A percentile compares a stretch with the other conserved stretches of the same genome.
phyloP scores from a whole-genome alignment of 2,797 vertebrate genomes.

The Sebastes melanostomus region DNA sequence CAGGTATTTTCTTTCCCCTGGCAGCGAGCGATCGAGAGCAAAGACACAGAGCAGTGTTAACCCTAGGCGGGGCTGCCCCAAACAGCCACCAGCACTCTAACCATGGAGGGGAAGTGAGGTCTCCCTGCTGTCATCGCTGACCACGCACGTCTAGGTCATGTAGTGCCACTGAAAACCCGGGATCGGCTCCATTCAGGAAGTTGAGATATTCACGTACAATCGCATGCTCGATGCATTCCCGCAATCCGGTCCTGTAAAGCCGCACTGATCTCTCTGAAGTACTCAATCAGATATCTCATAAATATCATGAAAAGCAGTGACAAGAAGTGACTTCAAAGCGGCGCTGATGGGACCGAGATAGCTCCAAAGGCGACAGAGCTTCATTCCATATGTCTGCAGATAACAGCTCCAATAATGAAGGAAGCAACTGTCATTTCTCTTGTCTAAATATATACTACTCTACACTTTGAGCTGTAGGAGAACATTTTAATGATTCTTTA shows the following conservation, averaged over 20 bases:
- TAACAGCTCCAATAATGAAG: constrained; percentile 41
- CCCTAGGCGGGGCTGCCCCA: constrained; percentile 62
- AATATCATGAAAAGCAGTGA: constrained; percentile 62
- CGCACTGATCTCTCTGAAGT: constrained; percentile 41
- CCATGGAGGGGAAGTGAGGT: constrained; percentile 58
- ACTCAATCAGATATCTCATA: constrained; percentile 50
- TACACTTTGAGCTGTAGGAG: background rate
- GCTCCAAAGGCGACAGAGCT: constrained; percentile 43
- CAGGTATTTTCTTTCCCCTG: constrained; percentile 85
- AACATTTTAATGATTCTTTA: background rate
- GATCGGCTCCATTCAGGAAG: constrained; percentile 17
- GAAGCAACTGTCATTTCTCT: constrained; percentile 26
- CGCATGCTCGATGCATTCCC: constrained; percentile 1
- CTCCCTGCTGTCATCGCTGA: constrained; percentile 54
- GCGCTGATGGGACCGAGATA: constrained; percentile 36
- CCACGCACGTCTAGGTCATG: constrained; percentile 31
- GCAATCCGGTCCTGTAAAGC: constrained; percentile 18
- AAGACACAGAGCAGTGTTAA: constrained; percentile 72
- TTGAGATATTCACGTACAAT: background rate
- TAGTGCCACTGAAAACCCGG: constrained; percentile 32
- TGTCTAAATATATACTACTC: constrained; percentile 39
- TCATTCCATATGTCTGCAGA: constrained; percentile 56
- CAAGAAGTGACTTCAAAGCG: constrained; percentile 65
- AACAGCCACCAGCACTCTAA: constrained; percentile 41
- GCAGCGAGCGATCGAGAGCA: constrained; percentile 53